Conservation (phyloP, 2,888 invertebrate genomes). For the Lutraria lutraria region DNA sequence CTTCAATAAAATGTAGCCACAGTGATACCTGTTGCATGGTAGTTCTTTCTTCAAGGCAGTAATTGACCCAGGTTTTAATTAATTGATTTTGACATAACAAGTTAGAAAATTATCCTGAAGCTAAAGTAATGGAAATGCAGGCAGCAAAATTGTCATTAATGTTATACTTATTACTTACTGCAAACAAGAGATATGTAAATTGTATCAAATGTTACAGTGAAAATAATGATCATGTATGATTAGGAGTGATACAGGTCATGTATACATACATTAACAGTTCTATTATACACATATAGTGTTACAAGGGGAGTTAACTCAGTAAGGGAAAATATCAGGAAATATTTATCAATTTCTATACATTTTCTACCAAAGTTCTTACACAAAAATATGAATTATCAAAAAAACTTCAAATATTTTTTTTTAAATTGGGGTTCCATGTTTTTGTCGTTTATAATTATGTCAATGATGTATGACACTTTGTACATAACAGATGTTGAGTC, state of each 20-base stretch:
- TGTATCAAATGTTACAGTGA: background rate
- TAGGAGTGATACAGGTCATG: background rate
- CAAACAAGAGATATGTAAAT: background rate
- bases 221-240: background rate
- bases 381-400: too few relatives aligned
- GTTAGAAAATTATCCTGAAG: too few relatives aligned
- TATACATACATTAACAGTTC: background rate
- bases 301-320: background rate
- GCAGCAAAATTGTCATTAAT: background rate
- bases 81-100: too few relatives aligned
- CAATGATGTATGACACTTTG: background rate
- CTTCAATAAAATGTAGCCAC: too few relatives aligned
- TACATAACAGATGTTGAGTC: background rate
- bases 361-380: too few relatives aligned
- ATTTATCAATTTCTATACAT: background rate
- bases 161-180: background rate
- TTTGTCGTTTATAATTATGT: background rate
- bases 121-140: too few relatives aligned
- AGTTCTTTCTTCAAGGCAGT: too few relatives aligned
- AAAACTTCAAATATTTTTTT: too few relatives aligned
- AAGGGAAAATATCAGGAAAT: constrained; percentile 1
- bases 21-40: too few relatives aligned
- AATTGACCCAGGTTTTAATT: too few relatives aligned
- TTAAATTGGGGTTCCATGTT: background rate
- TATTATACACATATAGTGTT: background rate